Conservation (phyloP, 2,113 vertebrate genomes). For the Corythoichthys intestinalis region DNA sequence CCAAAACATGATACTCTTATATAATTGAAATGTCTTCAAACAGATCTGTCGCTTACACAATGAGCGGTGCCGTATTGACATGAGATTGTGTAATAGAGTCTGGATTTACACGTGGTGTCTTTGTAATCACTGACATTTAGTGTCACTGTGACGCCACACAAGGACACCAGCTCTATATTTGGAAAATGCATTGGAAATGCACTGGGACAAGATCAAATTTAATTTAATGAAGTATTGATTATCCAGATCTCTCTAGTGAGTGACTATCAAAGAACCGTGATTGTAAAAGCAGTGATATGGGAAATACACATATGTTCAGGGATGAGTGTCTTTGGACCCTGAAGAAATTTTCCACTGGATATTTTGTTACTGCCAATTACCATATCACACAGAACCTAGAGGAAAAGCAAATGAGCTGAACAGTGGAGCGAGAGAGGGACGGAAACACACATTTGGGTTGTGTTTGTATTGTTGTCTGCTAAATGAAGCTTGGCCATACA, state of each 20-base stretch:
- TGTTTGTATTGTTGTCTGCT: slow-evolving; percentile 4
- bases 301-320: slow-evolving; percentile 5
- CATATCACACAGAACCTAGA: slow-evolving; percentile 27
- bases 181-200: slow-evolving; percentile 3
- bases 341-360: slow-evolving; percentile 63
- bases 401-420: slow-evolving; percentile 1
- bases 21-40: neutral
- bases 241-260: slow-evolving; percentile 12
- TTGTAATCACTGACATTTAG: slow-evolving; percentile 5
- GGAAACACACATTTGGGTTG: neutral
- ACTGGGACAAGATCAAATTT: slow-evolving; percentile 26
- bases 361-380: slow-evolving; percentile 33
- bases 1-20: neutral
- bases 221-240: slow-evolving; percentile 61
- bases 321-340: slow-evolving; percentile 18
- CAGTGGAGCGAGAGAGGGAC: neutral
- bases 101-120: neutral
- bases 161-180: slow-evolving; percentile 25
- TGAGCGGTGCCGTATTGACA: neutral
- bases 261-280: neutral
- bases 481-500: neutral
- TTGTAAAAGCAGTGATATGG: neutral
- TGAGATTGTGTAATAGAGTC: neutral
- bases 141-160: slow-evolving; percentile 1
- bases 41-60: neutral